These are phyloP conservation scores for Beroe forskalii DNA, from an alignment of 37 sponge, comb jelly and placozoan species.

Conservation along the genomic window DNA sequence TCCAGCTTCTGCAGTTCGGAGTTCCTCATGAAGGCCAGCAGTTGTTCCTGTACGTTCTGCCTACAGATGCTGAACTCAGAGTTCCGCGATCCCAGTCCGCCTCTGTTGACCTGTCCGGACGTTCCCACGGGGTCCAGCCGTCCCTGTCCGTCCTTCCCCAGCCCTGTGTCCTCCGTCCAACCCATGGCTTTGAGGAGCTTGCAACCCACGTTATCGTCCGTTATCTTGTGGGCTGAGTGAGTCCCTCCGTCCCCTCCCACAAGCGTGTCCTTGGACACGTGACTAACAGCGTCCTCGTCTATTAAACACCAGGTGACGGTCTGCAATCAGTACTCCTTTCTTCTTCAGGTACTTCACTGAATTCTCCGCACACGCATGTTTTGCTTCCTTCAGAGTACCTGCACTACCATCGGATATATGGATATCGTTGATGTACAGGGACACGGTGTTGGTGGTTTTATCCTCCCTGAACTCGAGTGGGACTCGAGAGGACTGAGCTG, in stretches of 20 bases:
- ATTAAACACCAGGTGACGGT: not conserved
- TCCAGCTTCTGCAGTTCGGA: not conserved
- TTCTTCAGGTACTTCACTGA: constrained; percentile 8
- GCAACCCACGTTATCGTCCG: constrained; percentile 41
- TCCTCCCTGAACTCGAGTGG: not conserved
- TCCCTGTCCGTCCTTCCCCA: constrained; percentile 65
- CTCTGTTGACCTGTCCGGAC: constrained; percentile 26
- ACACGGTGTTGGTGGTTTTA: not conserved
- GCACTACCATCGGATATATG: constrained; percentile 24
- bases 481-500: not conserved
- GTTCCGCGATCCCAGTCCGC: constrained; percentile 5
- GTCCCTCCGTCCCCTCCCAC: not conserved
- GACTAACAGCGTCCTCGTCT: not conserved
- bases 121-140: not conserved
- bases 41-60: not conserved
- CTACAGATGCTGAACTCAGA: constrained; percentile 14
- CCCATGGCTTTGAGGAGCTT: constrained; percentile 66
- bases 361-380: constrained; percentile 23
- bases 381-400: not conserved
- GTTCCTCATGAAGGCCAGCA: constrained; percentile 23
- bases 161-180: not conserved
- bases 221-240: constrained; percentile 3
- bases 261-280: not conserved
- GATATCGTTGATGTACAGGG: constrained; percentile 25
- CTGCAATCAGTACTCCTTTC: constrained; percentile 1